Percentiles rank a stretch among this genome's conserved stretches.
Conservation (phyloP, 2,113 vertebrate genomes). For the Trematocara nigrifrons region DNA sequence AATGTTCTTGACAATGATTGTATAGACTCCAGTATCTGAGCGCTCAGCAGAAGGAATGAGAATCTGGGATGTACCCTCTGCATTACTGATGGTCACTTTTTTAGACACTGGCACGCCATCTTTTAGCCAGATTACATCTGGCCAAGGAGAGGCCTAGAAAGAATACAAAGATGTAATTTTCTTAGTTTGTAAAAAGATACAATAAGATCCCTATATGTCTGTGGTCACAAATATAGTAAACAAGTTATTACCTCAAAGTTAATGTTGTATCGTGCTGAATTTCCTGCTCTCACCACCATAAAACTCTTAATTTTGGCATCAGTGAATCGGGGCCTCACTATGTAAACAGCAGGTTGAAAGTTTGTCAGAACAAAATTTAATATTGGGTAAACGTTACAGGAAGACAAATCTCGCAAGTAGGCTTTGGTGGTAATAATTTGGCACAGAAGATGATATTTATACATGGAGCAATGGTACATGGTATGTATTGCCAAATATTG, state of each 20-base stretch:
- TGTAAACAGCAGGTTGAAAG: background rate
- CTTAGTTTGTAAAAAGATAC: background rate
- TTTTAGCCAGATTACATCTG: slow-evolving; percentile 84
- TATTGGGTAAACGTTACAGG: background rate
- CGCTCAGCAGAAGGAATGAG: slow-evolving; percentile 77
- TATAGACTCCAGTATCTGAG: slow-evolving; percentile 78
- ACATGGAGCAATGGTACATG: background rate
- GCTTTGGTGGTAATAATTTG: background rate
- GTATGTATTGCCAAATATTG: background rate
- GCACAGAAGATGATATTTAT: background rate
- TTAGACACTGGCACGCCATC: slow-evolving; percentile 75
- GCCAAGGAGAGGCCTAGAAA: slow-evolving; percentile 78
- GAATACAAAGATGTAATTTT: background rate
- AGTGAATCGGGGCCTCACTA: slow-evolving; percentile 81
- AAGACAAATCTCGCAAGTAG: background rate
- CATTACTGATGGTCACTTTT: slow-evolving; percentile 67
- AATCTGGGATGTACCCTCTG: slow-evolving; percentile 76
- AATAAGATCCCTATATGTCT: background rate
- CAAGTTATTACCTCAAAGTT: slow-evolving; percentile 78
- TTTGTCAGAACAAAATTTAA: background rate
- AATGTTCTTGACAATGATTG: slow-evolving; percentile 71
- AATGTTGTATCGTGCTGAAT: slow-evolving; percentile 75
- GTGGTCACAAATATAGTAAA: background rate
- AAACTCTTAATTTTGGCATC: slow-evolving; percentile 75
- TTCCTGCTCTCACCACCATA: slow-evolving; percentile 79